Conservation (phyloP, 2,113 vertebrate genomes). For the Phaethon lepturus region DNA sequence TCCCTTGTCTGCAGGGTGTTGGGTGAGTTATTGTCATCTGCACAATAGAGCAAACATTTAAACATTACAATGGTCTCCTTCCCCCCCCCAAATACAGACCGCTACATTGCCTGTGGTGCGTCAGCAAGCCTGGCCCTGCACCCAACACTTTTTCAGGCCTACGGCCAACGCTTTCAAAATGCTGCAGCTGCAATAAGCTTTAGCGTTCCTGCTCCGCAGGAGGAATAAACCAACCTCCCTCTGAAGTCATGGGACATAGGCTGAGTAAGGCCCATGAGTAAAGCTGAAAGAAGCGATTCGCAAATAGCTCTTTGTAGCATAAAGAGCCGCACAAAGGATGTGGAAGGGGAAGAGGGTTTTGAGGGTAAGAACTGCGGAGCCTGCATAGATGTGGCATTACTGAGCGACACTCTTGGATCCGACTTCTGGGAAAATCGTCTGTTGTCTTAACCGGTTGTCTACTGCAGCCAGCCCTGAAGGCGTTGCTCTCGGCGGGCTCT, state of each 20-base stretch:
- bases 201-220: background rate
- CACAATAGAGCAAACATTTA: background rate
- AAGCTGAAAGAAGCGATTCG: background rate
- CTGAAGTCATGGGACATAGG: background rate
- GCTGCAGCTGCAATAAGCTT: background rate
- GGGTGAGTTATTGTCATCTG: background rate
- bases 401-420: background rate
- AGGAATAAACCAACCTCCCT: background rate
- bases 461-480: background rate
- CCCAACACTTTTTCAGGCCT: background rate
- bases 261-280: background rate
- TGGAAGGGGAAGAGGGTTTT: background rate
- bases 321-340: background rate
- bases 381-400: background rate
- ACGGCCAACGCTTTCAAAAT: background rate
- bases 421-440: background rate
- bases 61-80: background rate
- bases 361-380: background rate
- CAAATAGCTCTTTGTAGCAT: rapidly evolving
- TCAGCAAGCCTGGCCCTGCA: background rate
- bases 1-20: background rate
- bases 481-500: background rate
- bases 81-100: background rate
- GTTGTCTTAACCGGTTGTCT: rapidly evolving
- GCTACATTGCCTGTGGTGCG: background rate